Percentiles rank a stretch among this genome's conserved stretches.
phyloP scores from a whole-genome alignment of 2,113 vertebrate genomes.

The Noctilio leporinus region DNA sequence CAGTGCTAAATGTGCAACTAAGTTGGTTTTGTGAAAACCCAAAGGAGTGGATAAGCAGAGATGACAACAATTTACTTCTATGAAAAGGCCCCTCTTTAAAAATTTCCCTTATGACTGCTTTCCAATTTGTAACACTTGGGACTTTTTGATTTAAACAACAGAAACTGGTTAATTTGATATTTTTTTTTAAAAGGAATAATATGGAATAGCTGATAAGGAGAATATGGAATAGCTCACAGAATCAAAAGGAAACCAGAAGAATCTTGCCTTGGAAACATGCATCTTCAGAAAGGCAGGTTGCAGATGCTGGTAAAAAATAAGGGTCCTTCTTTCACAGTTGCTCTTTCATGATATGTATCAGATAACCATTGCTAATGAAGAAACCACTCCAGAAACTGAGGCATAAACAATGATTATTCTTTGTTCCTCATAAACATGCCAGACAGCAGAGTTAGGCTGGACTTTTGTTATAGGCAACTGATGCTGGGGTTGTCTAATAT shows the following conservation, averaged over 20 bases:
- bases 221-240: not conserved
- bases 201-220: not conserved
- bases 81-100: not conserved
- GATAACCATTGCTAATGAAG: not conserved
- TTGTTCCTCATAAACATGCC: not conserved
- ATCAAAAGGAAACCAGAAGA: not conserved
- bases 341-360: not conserved
- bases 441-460: not conserved
- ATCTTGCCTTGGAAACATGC: not conserved
- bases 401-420: not conserved
- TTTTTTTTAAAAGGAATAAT: not conserved
- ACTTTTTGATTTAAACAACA: constrained; percentile 1
- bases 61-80: not conserved
- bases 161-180: not conserved
- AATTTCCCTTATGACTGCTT: not conserved
- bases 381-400: not conserved
- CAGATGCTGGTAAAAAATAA: not conserved
- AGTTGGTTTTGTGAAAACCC: not conserved
- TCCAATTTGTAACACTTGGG: not conserved
- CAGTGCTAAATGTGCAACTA: not conserved
- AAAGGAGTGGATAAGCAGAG: not conserved
- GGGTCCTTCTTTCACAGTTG: not conserved
- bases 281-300: not conserved
- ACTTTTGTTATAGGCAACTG: not conserved
- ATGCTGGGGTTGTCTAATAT: not conserved